These are phyloP conservation scores for Chymomyza caudatula DNA, from an alignment of 2,888 invertebrate species.

Conservation along the genomic window DNA sequence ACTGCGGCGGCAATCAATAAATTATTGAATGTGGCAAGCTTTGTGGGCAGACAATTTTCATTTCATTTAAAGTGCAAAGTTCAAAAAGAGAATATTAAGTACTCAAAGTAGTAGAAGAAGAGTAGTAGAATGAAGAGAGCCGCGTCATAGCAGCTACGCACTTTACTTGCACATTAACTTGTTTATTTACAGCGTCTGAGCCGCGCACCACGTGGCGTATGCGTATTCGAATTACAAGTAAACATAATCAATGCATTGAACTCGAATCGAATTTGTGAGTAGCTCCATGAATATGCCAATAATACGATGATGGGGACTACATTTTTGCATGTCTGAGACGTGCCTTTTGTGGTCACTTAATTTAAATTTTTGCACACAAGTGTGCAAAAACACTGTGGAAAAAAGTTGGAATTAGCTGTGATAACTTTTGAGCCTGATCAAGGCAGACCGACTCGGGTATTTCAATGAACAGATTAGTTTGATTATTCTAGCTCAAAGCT, in stretches of 20 bases:
- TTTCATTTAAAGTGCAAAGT: neutral
- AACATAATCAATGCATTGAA: slow-evolving; percentile 57
- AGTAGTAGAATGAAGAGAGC: neutral
- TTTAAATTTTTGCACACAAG: slow-evolving; percentile 49
- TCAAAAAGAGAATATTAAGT: neutral
- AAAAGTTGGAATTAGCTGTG: neutral
- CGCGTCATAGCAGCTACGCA: neutral
- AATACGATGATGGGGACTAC: slow-evolving; percentile 19
- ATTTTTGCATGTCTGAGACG: slow-evolving; percentile 54
- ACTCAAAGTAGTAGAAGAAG: neutral
- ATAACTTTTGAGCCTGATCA: neutral
- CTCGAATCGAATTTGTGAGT: slow-evolving; percentile 9
- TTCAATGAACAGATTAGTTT: no score
- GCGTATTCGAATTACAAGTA: slow-evolving; percentile 28
- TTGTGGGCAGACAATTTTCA: neutral
- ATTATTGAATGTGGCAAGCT: slow-evolving; percentile 44
- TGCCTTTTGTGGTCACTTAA: slow-evolving; percentile 28
- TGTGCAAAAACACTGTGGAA: slow-evolving; percentile 24
- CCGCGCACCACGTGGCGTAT: slow-evolving; percentile 25
- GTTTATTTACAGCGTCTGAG: neutral
- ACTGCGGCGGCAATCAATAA: slow-evolving; percentile 49
- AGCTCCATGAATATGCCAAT: slow-evolving; percentile 48
- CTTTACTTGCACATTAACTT: neutral
- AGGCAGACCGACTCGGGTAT: no score
- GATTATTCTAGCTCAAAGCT: no score